Percentiles rank a stretch among this genome's conserved stretches.
Evolutionary conservation across 2,888 invertebrate genomes (phyloP).

Genomic region (Drosophila monieri): DNA sequence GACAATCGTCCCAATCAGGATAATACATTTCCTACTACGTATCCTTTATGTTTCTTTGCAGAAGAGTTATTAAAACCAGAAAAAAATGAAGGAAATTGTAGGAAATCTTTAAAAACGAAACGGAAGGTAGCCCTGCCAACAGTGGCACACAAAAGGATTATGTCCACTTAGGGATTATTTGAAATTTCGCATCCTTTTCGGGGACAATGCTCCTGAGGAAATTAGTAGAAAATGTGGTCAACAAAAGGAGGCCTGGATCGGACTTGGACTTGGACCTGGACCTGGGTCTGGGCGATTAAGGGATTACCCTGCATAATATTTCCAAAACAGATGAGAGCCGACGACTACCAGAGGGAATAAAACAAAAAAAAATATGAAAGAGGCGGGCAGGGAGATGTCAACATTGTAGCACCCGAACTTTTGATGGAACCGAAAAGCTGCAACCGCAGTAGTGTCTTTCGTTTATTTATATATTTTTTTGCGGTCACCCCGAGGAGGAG

Average conservation of each 20-base stretch:
- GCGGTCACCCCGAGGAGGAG: conserved; percentile 44
- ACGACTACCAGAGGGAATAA: background rate
- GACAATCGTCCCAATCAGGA: conserved; percentile 55
- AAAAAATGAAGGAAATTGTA: conserved; percentile 21
- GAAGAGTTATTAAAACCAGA: conserved; percentile 68
- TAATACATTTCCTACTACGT: conserved; percentile 52
- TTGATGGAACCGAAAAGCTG: conserved; percentile 66
- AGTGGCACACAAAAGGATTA: conserved; percentile 74
- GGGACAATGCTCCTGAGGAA: conserved; percentile 46
- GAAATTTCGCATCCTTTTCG: conserved; percentile 52
- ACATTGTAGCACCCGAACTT: conserved; percentile 64
- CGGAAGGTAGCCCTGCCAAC: conserved; percentile 50
- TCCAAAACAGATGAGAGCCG: conserved; percentile 58
- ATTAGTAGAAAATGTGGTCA: conserved; percentile 68
- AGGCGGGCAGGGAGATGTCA: conserved; percentile 35
- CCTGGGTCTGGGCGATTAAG: conserved; percentile 61
- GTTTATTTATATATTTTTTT: conserved; percentile 27
- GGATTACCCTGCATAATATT: conserved; percentile 76
- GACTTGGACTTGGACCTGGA: conserved; percentile 15
- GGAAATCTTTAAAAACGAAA: conserved; percentile 42
- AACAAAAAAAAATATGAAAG: background rate
- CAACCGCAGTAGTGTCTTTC: conserved; percentile 28
- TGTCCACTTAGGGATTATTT: conserved; percentile 75
- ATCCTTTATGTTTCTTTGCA: conserved; percentile 47
- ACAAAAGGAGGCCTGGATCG: conserved; percentile 35